Percentiles rank a stretch among this genome's conserved stretches.
Evolutionary conservation across 37 sponge, comb jelly and placozoan species (phyloP).

Genomic region (Corticium candelabrum): DNA sequence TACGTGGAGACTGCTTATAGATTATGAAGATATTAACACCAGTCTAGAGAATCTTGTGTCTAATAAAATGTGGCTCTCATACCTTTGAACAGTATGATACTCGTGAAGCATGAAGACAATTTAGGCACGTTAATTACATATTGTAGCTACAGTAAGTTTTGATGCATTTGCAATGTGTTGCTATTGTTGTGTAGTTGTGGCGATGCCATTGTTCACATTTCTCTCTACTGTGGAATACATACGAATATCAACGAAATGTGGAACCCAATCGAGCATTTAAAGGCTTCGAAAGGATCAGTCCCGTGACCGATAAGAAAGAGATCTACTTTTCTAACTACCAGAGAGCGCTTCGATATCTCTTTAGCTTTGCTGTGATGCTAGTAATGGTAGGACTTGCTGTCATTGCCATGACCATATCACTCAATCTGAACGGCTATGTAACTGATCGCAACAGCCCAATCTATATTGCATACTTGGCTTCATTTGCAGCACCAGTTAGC

Average conservation of each 20-base stretch:
- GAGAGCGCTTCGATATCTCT: conserved; percentile 34
- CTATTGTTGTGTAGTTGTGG: too few relatives aligned
- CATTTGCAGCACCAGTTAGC: conserved; percentile 56
- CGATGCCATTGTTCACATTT: conserved; percentile 1
- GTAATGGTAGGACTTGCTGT: conserved; percentile 41
- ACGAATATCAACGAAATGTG: conserved; percentile 28
- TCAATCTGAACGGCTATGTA: conserved; percentile 66
- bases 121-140: too few relatives aligned
- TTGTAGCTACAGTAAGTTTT: too few relatives aligned
- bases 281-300: conserved; percentile 21
- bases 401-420: conserved; percentile 52
- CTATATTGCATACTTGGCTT: conserved; percentile 33
- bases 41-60: too few relatives aligned
- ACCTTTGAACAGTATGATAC: too few relatives aligned
- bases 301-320: conserved; percentile 22
- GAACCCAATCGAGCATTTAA: conserved; percentile 32
- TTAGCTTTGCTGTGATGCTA: conserved; percentile 47
- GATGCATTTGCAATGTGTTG: too few relatives aligned
- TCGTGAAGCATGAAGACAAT: too few relatives aligned
- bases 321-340: conserved; percentile 43
- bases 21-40: too few relatives aligned
- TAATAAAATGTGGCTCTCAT: too few relatives aligned
- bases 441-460: conserved; percentile 49
- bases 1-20: too few relatives aligned
- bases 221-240: conserved; percentile 52